Evolutionary conservation across 2,888 invertebrate species (phyloP).

Genomic region (Pachycephus smyrnensis): DNA sequence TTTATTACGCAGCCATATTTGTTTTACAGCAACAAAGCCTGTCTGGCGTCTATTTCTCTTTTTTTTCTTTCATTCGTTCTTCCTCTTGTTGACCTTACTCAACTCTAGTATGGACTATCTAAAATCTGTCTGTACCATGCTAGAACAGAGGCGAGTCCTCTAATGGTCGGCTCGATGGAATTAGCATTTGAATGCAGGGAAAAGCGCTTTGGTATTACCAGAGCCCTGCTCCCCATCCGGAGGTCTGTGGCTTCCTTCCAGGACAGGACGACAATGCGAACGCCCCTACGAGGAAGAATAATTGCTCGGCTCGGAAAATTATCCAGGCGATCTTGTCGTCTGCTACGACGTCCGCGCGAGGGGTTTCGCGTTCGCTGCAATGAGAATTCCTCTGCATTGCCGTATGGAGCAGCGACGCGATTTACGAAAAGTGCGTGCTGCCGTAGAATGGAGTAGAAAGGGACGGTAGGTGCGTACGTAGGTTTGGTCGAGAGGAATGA

Average conservation of each 20-base stretch:
- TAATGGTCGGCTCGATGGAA: constrained; percentile 47
- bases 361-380: background rate
- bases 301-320: constrained; percentile 9
- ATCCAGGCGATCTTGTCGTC: background rate
- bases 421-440: background rate
- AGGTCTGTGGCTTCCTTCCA: background rate
- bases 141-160: constrained; percentile 22
- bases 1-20: background rate
- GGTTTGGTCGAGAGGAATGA: background rate
- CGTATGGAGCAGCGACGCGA: background rate
- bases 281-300: background rate
- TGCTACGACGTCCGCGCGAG: background rate
- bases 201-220: constrained; percentile 38
- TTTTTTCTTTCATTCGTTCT: background rate
- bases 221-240: too few relatives aligned
- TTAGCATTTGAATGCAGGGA: constrained; percentile 56
- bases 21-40: background rate
- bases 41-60: background rate
- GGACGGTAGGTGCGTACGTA: background rate
- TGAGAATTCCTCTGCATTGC: background rate
- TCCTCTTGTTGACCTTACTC: background rate
- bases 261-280: background rate
- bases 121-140: background rate
- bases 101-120: background rate
- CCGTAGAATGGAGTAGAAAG: background rate